phyloP scores from a whole-genome alignment of 1,140 invertebrate genomes.

The Coenobita brevimanus region DNA sequence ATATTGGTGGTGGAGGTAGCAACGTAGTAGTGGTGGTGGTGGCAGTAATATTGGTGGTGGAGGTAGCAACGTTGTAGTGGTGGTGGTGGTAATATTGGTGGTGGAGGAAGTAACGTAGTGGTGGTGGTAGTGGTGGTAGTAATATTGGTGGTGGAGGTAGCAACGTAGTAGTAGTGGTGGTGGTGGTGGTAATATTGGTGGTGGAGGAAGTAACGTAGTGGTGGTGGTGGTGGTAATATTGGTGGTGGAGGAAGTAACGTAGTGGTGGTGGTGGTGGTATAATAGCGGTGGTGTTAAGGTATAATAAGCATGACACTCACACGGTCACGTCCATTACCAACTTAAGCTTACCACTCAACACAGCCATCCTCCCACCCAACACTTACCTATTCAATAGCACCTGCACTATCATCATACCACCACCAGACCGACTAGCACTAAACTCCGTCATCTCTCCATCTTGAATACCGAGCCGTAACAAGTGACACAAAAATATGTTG shows the following conservation, averaged over 20 bases:
- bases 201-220: background rate
- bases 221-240: background rate
- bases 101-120: no score
- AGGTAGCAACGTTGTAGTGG: background rate
- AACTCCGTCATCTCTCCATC: no score
- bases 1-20: background rate
- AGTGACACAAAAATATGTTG: no score
- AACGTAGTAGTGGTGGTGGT: no score
- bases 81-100: background rate
- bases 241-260: background rate
- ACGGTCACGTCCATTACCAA: no score
- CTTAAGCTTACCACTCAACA: no score
- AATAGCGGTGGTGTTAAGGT: background rate
- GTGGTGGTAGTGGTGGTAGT: background rate
- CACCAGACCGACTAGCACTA: no score
- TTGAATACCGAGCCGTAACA: no score
- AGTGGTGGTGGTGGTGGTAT: background rate
- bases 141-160: background rate
- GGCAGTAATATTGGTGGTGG: no score
- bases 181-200: background rate
- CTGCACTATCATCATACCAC: no score
- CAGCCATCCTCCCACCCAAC: no score
- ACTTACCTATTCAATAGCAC: no score
- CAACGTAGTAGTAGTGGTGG: background rate
- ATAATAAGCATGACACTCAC: background rate